Evolutionary conservation across 2,113 vertebrate species (phyloP).

Genomic region (Brachypodius melanocephalos): DNA sequence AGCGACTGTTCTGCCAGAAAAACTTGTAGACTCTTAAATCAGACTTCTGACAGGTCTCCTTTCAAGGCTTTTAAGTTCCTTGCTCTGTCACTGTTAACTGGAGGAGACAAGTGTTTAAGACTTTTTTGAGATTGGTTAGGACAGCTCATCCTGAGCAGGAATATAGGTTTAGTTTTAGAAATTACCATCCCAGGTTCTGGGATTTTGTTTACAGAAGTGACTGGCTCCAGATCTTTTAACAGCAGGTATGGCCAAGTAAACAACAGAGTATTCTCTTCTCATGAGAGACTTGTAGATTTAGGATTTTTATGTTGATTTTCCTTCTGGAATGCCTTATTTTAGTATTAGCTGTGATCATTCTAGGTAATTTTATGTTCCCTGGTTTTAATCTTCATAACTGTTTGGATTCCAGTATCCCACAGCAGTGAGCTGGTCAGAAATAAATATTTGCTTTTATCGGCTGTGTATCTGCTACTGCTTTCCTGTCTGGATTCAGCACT

Average conservation of each 20-base stretch:
- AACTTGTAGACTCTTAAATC: neutral
- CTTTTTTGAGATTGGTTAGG: neutral
- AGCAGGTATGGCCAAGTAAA: neutral
- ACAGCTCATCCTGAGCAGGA: neutral
- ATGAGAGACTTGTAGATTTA: neutral
- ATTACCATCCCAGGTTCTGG: accelerated
- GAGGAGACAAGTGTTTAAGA: neutral
- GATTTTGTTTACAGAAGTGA: neutral
- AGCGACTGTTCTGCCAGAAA: slow-evolving; percentile 12
- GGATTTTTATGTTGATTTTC: neutral
- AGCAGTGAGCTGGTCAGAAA: neutral
- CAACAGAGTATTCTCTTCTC: neutral
- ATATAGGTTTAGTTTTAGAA: neutral
- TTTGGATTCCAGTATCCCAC: neutral
- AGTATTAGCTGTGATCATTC: neutral
- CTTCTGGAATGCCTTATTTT: neutral
- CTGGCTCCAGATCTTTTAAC: neutral
- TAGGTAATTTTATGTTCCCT: neutral
- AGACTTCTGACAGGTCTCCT: neutral
- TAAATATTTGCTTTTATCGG: neutral
- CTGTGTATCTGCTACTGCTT: neutral
- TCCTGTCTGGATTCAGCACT: neutral
- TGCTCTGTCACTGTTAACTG: neutral
- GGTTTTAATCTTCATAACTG: neutral
- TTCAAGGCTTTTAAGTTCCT: neutral